Evolutionary conservation across 2,888 invertebrate genomes (phyloP).

Genomic region (Ophion ellenae): DNA sequence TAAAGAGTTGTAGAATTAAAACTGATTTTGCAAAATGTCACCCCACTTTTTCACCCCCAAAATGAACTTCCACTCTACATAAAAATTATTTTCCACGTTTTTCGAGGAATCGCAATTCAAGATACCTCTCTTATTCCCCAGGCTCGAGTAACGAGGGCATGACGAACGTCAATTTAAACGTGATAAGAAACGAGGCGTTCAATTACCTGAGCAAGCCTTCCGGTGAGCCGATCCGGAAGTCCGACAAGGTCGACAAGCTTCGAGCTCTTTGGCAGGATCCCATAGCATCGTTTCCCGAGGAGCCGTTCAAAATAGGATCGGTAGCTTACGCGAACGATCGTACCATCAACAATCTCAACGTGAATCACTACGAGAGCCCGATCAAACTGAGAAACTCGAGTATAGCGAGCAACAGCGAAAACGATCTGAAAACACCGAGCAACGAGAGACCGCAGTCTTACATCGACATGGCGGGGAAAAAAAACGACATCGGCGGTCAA

Average conservation of each 20-base stretch:
- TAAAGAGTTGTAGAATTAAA: too few relatives aligned
- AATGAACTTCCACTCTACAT: too few relatives aligned
- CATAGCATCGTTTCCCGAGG: conserved; percentile 72
- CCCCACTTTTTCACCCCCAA: too few relatives aligned
- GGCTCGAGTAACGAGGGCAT: conserved; percentile 69
- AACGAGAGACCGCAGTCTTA: conserved; percentile 79
- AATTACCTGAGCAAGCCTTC: conserved; percentile 80
- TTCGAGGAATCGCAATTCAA: background rate
- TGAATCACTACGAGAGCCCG: conserved; percentile 79
- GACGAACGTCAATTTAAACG: conserved; percentile 68
- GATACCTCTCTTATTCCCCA: conserved; percentile 10
- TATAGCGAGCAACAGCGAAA: conserved; percentile 78
- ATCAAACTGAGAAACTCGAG: conserved; percentile 78
- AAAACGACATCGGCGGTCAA: conserved; percentile 64
- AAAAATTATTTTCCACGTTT: background rate
- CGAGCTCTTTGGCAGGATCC: conserved; percentile 79
- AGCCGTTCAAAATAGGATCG: conserved; percentile 63
- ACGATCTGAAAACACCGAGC: conserved; percentile 75
- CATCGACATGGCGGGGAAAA: conserved; percentile 80
- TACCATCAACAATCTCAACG: conserved; percentile 64
- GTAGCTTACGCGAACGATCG: conserved; percentile 78
- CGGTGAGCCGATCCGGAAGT: conserved; percentile 77
- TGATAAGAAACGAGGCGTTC: conserved; percentile 76
- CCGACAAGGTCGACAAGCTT: conserved; percentile 80
- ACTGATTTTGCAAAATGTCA: too few relatives aligned